Base-by-base conservation (phyloP, 2,113 vertebrate genomes). In the Albula glossodonta region DNA sequence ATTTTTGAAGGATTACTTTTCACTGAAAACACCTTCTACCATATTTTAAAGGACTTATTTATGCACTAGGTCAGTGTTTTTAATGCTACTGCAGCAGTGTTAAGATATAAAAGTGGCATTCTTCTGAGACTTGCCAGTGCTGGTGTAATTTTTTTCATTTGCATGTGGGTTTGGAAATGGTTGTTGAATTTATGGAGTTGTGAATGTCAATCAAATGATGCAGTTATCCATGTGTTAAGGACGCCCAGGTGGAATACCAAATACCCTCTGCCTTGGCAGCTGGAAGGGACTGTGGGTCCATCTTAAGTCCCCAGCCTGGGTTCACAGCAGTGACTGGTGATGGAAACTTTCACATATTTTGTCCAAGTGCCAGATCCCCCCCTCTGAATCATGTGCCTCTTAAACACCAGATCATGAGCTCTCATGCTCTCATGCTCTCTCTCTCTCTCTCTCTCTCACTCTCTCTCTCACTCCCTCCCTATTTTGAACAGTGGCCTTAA, bases 321-420 rank as follows among this genome's bases (percentile, higher is more conserved):
- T 86, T 88, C 70, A 48, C 88, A 89, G 86, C 78, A 0, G 15
- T 87, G 56, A 90, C 79, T 81, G 25, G 81, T 84, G 70, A 51
- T 53, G 83, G 70, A 80, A 88, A 49, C 48, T 15, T 51, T 60
- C 31, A 50, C 89, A 81, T 83, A 83, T 51, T 87, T 85, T 82
- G 79, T 84, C 41, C 66, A n/a, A 87, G 82, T 10, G 74, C 84
- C 89, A 87, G 86, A 82, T 85, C 63, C 86, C 85, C 31, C 83
- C 80, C 78, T 84, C 85, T 80, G 77, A 90, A 84, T 87, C 85
- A 78, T 63, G 84, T 88, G 87, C 88, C 80, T 51, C 80, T 87
- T 87, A 87, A 77, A 31, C 51, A 50, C 85, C 7, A 87, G 86
- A 89, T 91, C 77, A 86, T 78, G 78, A 83, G 57, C 86, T 84